Evolutionary conservation across 2,888 invertebrate genomes (phyloP).

Genomic region (Antitype chi): DNA sequence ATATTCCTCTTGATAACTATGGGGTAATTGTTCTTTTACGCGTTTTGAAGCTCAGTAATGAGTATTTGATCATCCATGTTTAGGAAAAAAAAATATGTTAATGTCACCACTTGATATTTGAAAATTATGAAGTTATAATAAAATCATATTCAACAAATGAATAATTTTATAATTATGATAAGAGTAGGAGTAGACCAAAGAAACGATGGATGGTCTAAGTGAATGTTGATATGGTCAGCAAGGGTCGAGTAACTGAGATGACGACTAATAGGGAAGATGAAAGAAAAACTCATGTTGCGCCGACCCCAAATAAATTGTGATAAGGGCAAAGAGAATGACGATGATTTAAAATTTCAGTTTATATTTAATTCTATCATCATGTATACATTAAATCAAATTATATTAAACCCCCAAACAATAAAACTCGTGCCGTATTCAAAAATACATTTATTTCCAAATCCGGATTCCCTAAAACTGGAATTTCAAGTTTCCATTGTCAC

Average conservation of each 20-base stretch:
- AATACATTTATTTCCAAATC: slow-evolving; percentile 53
- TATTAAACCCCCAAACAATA: slow-evolving; percentile 40
- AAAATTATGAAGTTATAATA: neutral
- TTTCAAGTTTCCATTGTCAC: slow-evolving; percentile 84
- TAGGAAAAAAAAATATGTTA: too few species aligned
- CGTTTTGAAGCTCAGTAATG: neutral
- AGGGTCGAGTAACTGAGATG: too few species aligned
- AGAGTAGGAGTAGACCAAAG: too few species aligned
- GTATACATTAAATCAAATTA: slow-evolving; percentile 63
- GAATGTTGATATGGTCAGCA: too few species aligned
- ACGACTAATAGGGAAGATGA: too few species aligned
- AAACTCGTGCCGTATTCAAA: slow-evolving; percentile 64
- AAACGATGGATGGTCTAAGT: too few species aligned
- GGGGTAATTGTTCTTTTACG: neutral
- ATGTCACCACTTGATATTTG: too few species aligned
- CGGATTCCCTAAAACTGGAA: slow-evolving; percentile 80
- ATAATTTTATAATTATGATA: neutral
- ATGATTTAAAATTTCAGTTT: neutral
- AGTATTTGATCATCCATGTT: neutral
- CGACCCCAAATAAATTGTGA: too few species aligned
- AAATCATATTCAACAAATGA: neutral
- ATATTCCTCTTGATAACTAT: slow-evolving; percentile 1
- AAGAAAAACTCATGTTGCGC: too few species aligned
- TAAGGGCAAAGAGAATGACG: too few species aligned
- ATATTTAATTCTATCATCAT: slow-evolving; percentile 25